Conservation (phyloP, 2,888 invertebrate genomes). For the Cephus pulcher region DNA sequence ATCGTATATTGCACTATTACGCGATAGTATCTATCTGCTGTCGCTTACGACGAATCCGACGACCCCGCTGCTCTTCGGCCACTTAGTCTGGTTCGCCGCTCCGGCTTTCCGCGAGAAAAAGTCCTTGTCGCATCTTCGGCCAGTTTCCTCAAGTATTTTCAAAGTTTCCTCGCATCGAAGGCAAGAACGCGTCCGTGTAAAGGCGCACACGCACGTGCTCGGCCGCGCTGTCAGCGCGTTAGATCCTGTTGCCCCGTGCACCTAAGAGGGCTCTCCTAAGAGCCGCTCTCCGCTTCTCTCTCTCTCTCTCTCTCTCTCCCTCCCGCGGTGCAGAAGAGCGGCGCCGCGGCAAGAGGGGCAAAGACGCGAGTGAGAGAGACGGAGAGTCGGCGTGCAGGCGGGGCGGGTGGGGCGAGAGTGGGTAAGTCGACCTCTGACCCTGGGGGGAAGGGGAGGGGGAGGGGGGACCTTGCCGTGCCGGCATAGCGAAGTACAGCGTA, state of each 20-base stretch:
- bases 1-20: slow-evolving; percentile 51
- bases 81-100: no score
- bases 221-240: slow-evolving; percentile 29
- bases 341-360: slow-evolving; percentile 11
- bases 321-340: no score
- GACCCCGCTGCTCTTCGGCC: no score
- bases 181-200: no score
- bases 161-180: no score
- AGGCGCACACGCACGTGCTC: slow-evolving; percentile 26
- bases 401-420: slow-evolving; percentile 49
- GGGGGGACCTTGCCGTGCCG: slow-evolving; percentile 59
- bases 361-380: slow-evolving; percentile 16
- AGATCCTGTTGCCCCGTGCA: slow-evolving; percentile 41
- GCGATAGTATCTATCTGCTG: slow-evolving; percentile 24
- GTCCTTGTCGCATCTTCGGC: no score
- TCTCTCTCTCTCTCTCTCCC: no score
- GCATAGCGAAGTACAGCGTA: slow-evolving; percentile 42
- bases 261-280: slow-evolving; percentile 16
- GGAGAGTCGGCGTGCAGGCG: neutral
- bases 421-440: slow-evolving; percentile 64
- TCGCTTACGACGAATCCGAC: no score
- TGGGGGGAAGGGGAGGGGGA: slow-evolving; percentile 35
- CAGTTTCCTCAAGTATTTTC: no score
- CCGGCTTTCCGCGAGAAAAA: no score
- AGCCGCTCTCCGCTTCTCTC: slow-evolving; percentile 11